Conservation (phyloP, 2,888 invertebrate genomes). For the Perizoma affinitatum region DNA sequence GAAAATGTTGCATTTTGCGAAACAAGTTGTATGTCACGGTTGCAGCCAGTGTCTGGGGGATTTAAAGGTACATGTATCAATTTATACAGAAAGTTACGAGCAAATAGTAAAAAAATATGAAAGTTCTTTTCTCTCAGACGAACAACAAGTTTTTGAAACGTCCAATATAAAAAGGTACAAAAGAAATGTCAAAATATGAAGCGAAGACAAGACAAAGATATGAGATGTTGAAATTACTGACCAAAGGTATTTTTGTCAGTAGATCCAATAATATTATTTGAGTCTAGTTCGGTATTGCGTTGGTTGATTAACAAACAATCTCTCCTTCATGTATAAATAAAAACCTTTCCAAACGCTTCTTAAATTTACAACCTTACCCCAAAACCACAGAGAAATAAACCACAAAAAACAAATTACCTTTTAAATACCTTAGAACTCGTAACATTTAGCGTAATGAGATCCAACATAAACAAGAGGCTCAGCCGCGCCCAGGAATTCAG, state of each 20-base stretch:
- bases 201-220: not conserved
- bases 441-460: constrained; percentile 74
- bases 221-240: not conserved
- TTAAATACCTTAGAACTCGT: constrained; percentile 54
- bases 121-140: not conserved
- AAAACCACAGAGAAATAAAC: constrained; percentile 18
- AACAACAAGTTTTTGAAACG: not conserved
- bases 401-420: constrained; percentile 46
- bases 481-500: constrained; percentile 53
- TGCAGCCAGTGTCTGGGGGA: constrained; percentile 21
- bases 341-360: constrained; percentile 19
- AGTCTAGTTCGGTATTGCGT: too few species aligned
- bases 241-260: not conserved
- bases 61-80: constrained; percentile 20
- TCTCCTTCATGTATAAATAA: constrained; percentile 5
- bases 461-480: constrained; percentile 64
- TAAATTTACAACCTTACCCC: constrained; percentile 30
- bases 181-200: not conserved
- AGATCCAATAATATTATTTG: too few species aligned
- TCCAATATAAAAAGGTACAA: not conserved
- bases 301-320: not conserved
- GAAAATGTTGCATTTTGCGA: constrained; percentile 54
- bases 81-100: constrained; percentile 20
- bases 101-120: constrained; percentile 7
- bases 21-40: constrained; percentile 25